Base-by-base conservation (phyloP, 2,888 invertebrate genomes). In the Aleiodes alternator region DNA sequence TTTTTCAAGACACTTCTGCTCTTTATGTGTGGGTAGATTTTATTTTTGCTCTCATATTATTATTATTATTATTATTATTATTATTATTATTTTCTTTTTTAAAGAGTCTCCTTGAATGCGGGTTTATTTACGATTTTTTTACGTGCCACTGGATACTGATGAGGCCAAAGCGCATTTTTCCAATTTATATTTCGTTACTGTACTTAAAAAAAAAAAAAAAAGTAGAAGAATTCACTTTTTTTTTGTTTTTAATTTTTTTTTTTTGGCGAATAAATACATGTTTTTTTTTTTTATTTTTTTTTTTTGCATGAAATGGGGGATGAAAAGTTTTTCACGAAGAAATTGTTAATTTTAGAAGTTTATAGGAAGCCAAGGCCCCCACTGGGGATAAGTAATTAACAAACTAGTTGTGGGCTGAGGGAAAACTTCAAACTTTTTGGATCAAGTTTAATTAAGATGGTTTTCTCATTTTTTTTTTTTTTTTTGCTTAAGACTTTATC, bases 321-420 rank as follows among this genome's bases (percentile, higher is more conserved):
- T 34, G 12, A n/a, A 69, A 59, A 51, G 48, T 69, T 73, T 38
- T 29, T 56, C 53, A 29, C 7, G n/a, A 69, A 70, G 74, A 74
- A 64, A 69, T 61, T 61, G 48, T 34, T 53, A 64, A 74, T 70
- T 70, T 70, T 53, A 53, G 16, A n/a, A 53, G 74, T 74, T 74
- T 61, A 74, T 70, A 64, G 55, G 14, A 53, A 74, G 69, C 51
- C 55, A 31, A 70, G 55, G 23, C 2, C 11, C 43, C 43, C 43
- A 11, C 43, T 23, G 23, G 61, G 34, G 51, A 43, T 38, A 51
- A 51, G 74, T 74, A 69, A 74, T 74, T 74, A 74, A 74, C 69
- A 69, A 55, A 74, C 69, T 74, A 48, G 38, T 31, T 38, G 11
- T n/a, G n/a, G 34, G 29, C 29, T 61, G 53, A 48, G 23, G 2